Conservation (phyloP, 2,888 invertebrate species). For the Chesias legatella region DNA sequence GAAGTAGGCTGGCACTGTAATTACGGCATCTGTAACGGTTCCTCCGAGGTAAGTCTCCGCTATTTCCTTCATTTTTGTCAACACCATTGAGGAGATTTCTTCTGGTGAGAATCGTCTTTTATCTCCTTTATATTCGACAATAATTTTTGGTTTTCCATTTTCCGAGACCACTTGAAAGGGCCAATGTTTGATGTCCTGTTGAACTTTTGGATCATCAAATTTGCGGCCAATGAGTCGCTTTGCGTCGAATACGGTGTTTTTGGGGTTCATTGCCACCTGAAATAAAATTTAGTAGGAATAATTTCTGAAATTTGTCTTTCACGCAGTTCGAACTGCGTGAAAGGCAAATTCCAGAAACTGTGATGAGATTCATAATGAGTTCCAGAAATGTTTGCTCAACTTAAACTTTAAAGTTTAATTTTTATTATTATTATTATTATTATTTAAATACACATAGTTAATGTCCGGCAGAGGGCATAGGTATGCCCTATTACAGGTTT, state of each 20-base stretch:
- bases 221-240: conserved; percentile 91
- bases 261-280: conserved; percentile 89
- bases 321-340: too few species aligned
- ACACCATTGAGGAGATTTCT: conserved; percentile 92
- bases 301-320: too few species aligned
- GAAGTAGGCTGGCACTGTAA: conserved; percentile 92
- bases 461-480: too few species aligned
- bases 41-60: conserved; percentile 89
- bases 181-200: conserved; percentile 92
- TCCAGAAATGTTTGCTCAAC: too few species aligned
- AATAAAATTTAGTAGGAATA: too few species aligned
- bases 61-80: conserved; percentile 91
- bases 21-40: conserved; percentile 86
- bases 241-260: conserved; percentile 90
- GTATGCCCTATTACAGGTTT: too few species aligned
- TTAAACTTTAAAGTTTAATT: too few species aligned
- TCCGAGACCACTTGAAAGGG: conserved; percentile 87
- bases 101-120: conserved; percentile 88
- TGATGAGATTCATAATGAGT: too few species aligned
- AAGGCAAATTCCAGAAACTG: too few species aligned
- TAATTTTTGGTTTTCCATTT: conserved; percentile 86
- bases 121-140: conserved; percentile 87
- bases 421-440: too few species aligned
- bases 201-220: conserved; percentile 88
- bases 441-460: too few species aligned